Base-by-base conservation (phyloP, 2,113 vertebrate species). In the Danionella cerebrum region DNA sequence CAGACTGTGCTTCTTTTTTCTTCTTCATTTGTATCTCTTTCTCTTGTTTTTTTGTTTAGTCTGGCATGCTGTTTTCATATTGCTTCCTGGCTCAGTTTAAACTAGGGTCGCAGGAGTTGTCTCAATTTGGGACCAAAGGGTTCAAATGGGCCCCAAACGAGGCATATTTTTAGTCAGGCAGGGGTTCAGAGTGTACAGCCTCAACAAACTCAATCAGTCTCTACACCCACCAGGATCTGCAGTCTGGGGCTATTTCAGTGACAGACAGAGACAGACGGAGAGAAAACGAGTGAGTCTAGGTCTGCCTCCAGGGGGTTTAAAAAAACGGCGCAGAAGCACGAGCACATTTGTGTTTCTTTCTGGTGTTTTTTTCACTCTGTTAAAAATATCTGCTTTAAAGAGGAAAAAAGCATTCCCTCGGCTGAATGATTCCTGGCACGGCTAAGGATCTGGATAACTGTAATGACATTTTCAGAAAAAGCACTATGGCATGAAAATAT, bases 381-480 rank as follows among this genome's bases (percentile, higher is more conserved):
- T 85, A 87, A 80, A 89, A 89, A 89, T 89, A 89, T 84, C 85
- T 77, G 77, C 81, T 64, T 65, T 70, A 52, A 70, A 73, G 59
- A 58, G 55, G 29, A 68, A 67, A 68, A 76, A 76, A 62, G 55
- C 80, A 81, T 84, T 83, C 60, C 70, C 66, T 76, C 35, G 55
- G 36, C 73, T 69, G 70, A 83, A 80, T 79, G 79, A 87, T 84
- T 86, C 82, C 87, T 87, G 87, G 87, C 84, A 80, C 1, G 19
- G 67, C 29, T 42, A 27, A 36, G 41, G 69, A 47, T 64, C 64
- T 62, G 71, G 69, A 64, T 78, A 82, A 83, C 81, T 74, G 70
- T 87, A 89, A 88, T 88, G 85, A 87, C 82, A 86, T 87, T 87
- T 86, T 88, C 85, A 75, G 73, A 75, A 75, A 75, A 75, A 71